These are phyloP conservation scores for Brachyptera risi DNA, from an alignment of 2,888 invertebrate genomes.

Conservation along the genomic window DNA sequence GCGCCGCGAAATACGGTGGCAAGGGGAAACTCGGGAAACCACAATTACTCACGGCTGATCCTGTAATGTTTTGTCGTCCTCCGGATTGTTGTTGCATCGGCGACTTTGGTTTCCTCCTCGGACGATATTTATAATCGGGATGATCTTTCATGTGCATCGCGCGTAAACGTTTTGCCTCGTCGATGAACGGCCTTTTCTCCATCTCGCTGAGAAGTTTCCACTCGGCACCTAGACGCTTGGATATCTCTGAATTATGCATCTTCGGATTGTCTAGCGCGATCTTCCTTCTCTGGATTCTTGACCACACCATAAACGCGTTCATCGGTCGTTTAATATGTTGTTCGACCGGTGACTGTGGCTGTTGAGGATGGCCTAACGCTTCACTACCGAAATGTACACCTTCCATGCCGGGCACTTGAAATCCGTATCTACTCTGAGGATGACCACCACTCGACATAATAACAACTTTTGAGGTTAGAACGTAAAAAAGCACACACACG, in stretches of 20 bases:
- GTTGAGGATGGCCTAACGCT: conserved; percentile 9
- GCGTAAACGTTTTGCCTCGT: conserved; percentile 86
- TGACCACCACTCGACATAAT: conserved; percentile 12
- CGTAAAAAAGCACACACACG: no score
- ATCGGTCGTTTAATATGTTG: conserved; percentile 93
- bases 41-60: conserved; percentile 29
- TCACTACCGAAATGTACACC: conserved; percentile 22
- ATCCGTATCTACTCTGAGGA: conserved; percentile 11
- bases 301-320: conserved; percentile 99
- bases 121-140: conserved; percentile 87
- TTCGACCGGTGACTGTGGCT: conserved; percentile 43
- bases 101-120: conserved; percentile 77
- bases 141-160: conserved; percentile 88
- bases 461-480: background rate
- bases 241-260: conserved; percentile 88
- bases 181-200: conserved; percentile 90
- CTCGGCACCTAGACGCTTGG: conserved; percentile 86
- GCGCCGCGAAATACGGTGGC: conserved; percentile 60
- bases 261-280: conserved; percentile 93
- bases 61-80: conserved; percentile 38
- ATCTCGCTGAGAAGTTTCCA: conserved; percentile 86
- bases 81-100: conserved; percentile 52
- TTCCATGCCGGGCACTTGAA: conserved; percentile 18
- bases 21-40: conserved; percentile 61
- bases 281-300: conserved; percentile 82